Evolutionary conservation across 2,797 vertebrate species (phyloP), one percentile per base, ranked within the genome.

Genomic region (Amblyopsis hoosieri): DNA sequence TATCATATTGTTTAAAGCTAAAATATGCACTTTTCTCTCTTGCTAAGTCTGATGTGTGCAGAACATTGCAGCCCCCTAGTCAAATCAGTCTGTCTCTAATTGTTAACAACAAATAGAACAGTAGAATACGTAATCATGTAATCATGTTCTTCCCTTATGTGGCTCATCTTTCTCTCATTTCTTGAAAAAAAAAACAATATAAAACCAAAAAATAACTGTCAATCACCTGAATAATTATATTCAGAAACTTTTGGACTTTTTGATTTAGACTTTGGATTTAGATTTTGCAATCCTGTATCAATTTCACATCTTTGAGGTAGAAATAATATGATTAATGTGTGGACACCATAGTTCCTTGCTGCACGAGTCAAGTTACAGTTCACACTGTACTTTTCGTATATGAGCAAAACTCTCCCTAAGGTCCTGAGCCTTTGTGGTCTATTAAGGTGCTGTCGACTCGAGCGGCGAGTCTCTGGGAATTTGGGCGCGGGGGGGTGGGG

Each of bases 341-440:
- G 33, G 8, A 37, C 33, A 37, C 6, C 33, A 37, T 37, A 37
- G 8, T 9, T 6, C 54, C 47, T 71, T 57, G 69, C 72, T 57
- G 70, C 58, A 82, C 72, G 80, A 87, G 74, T 81, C 72, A 57
- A 75, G 78, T 78, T 82, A 71, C 79, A 81, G 81, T 86, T 78
- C 84, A 69, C 83, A 66, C 73, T 72, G 73, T 80, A 83, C 85
- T 84, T 89, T 70, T 79, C 79, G 85, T 78, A 87, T 89, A 85
- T 86, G 85, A 82, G 76, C 79, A 83, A 87, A 87, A 76, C 69
- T 80, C 74, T 86, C 78, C 85, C 80, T 81, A 76, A 87, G 88
- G 87, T 85, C 84, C 75, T 0, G 33, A 54, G 77, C 78, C 78
- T 67, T 80, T 83, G 75, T 87, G 82, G 89, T 90, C 81, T 85